These are phyloP conservation scores for Synergus umbraculus DNA, from an alignment of 2,888 invertebrate species.

Conservation along the genomic window DNA sequence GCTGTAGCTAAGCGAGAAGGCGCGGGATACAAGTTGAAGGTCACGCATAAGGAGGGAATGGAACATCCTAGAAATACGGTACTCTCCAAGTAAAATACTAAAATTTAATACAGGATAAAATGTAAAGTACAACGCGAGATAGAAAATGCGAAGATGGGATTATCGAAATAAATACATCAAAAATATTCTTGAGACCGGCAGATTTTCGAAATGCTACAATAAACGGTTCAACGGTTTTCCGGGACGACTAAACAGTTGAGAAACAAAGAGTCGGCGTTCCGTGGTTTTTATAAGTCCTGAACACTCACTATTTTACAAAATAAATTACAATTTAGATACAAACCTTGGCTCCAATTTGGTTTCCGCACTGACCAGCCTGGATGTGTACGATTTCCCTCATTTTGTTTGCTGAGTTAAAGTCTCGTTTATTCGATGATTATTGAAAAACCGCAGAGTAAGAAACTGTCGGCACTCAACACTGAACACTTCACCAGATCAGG, in stretches of 20 bases:
- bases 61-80: not conserved
- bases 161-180: not conserved
- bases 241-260: not conserved
- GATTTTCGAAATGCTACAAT: not conserved
- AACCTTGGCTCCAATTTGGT: conserved; percentile 97
- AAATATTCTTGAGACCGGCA: not conserved
- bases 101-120: not conserved
- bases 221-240: conserved; percentile 31
- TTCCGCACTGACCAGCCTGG: conserved; percentile 96
- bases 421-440: not conserved
- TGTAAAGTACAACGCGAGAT: too few species aligned
- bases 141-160: not conserved
- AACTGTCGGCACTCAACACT: conserved; percentile 21
- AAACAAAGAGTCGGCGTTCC: conserved; percentile 13
- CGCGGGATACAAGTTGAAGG: not conserved
- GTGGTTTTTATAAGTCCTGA: conserved; percentile 7
- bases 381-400: conserved; percentile 98
- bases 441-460: not conserved
- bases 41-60: not conserved
- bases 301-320: not conserved
- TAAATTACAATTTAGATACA: not conserved
- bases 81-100: not conserved
- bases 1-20: not conserved
- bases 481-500: conserved; percentile 35
- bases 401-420: not conserved